Evolutionary conservation across 2,888 invertebrate genomes (phyloP).

Genomic region (Atherix ibis): DNA sequence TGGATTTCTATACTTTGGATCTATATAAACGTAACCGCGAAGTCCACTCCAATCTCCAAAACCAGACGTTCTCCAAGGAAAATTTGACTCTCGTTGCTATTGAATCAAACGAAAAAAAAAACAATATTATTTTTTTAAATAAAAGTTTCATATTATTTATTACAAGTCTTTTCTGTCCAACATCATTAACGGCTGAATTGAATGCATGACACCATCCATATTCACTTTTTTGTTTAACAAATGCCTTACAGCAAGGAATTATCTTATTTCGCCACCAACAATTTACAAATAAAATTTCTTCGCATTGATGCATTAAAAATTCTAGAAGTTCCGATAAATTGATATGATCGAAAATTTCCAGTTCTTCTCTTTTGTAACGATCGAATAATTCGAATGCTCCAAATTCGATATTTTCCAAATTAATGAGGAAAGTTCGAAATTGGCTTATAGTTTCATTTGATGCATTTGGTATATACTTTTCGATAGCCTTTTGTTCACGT

Average conservation of each 20-base stretch:
- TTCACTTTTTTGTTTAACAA: conserved; percentile 32
- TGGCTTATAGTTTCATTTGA: conserved; percentile 13
- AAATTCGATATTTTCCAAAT: conserved; percentile 22
- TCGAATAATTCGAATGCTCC: conserved; percentile 24
- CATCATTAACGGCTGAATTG: conserved; percentile 28
- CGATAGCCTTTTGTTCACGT: conserved; percentile 19
- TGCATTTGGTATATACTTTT: conserved; percentile 20
- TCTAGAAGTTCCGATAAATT: conserved; percentile 18
- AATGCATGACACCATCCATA: conserved; percentile 34
- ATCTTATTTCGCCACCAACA: conserved; percentile 31
- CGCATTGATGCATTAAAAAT: conserved; percentile 21
- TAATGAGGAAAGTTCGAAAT: conserved; percentile 18
- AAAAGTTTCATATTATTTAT: background rate
- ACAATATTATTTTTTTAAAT: background rate
- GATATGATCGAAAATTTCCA: conserved; percentile 18
- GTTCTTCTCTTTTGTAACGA: conserved; percentile 10
- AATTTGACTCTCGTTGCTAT: conserved; percentile 5
- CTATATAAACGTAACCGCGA: conserved; percentile 14
- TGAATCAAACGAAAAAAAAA: background rate
- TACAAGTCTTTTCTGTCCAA: background rate
- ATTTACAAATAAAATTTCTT: conserved; percentile 24
- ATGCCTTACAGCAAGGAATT: conserved; percentile 32
- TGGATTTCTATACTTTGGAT: conserved; percentile 13
- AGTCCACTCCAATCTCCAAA: conserved; percentile 24
- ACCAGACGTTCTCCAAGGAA: conserved; percentile 17